Base-by-base conservation (phyloP, 2,888 invertebrate genomes). In the Crossocerus cetratus region DNA sequence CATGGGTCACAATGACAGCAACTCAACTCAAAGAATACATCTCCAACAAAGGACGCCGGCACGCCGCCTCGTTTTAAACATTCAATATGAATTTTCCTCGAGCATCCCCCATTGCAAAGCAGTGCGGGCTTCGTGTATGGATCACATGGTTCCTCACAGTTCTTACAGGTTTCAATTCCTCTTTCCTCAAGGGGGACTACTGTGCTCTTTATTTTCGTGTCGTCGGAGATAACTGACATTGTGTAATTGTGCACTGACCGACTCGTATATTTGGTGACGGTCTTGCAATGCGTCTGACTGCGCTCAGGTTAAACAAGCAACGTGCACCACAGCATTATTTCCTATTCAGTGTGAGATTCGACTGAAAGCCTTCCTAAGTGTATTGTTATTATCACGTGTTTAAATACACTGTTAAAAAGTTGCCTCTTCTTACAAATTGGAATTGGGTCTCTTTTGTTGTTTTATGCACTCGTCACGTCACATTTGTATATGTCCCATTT, bases 1-100 rank as follows among this genome's bases (percentile, higher is more conserved):
- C 89, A 87, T 0, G 90, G 84, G 2, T 93, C 93, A 84, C 96
- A 96, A 69, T 94, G 92, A 53, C 91, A 89, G 83, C 96, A 96
- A 1, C 92, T 93, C 71, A 94, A 94, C 76, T 93, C 92, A 78
- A 95, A 96, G 88, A 96, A 96, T 2, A 95, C 92, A 91, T 96
- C 96, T 11, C 96, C 95, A 0, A 92, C 86, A 14, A 96, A 92
- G 74, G 94, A 94, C 0, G 94, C 94, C 0, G 96, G 95, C 0
- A 95, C 93, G 11, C 93, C 93, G 0, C 93, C 93, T 22, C 93
- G 91, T 77, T 92, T 92, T 43, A 96, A 90, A 85, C 96, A 96
- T 22, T 91, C 90, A 16, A 94, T 87, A 85, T 96, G 96, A 11
- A 95, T 93, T 77, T 91, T 92, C 74, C 90, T 88, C 4, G 91